Conservation (phyloP, 2,113 vertebrate genomes). For the Mesocricetus auratus region DNA sequence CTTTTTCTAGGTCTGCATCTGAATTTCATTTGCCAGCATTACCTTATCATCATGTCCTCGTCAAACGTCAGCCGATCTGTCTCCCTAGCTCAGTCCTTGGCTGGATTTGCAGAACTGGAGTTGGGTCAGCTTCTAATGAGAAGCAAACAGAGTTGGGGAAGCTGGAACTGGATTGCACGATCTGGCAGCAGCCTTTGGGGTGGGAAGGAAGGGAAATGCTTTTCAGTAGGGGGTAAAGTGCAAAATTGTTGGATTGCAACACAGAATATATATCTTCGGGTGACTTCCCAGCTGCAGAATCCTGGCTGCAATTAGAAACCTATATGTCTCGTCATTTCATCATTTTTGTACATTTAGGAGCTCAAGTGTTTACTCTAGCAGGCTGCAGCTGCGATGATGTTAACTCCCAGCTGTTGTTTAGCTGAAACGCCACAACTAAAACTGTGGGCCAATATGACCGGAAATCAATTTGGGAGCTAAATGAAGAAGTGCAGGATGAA, state of each 20-base stretch:
- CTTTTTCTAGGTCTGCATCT: not conserved
- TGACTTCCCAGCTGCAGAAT: conserved; percentile 84
- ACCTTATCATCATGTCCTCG: conserved; percentile 8
- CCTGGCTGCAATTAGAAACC: conserved; percentile 83
- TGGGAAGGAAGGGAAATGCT: conserved; percentile 73
- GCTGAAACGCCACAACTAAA: conserved; percentile 77
- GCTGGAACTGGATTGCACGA: conserved; percentile 44
- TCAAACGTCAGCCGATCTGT: not conserved
- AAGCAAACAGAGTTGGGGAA: conserved; percentile 38
- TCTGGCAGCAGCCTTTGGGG: conserved; percentile 67
- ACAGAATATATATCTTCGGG: conserved; percentile 77
- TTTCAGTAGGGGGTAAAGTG: conserved; percentile 74
- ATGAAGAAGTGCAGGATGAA: conserved; percentile 40
- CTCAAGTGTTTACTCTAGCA: conserved; percentile 74
- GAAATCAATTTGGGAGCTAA: conserved; percentile 71
- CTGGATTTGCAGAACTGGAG: conserved; percentile 38
- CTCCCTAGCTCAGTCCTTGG: conserved; percentile 15
- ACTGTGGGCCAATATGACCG: conserved; percentile 71
- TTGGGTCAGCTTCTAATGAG: conserved; percentile 41
- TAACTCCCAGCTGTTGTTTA: conserved; percentile 84
- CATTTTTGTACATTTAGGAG: conserved; percentile 67
- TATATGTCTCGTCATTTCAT: conserved; percentile 70
- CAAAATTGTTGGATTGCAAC: conserved; percentile 69
- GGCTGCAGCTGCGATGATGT: conserved; percentile 84
- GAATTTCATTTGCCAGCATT: not conserved